A percentile compares a stretch with the other conserved stretches of the same genome.
These are phyloP conservation scores for Crotalus viridis DNA, from an alignment of 2,113 vertebrate genomes.

Conservation along the genomic window DNA sequence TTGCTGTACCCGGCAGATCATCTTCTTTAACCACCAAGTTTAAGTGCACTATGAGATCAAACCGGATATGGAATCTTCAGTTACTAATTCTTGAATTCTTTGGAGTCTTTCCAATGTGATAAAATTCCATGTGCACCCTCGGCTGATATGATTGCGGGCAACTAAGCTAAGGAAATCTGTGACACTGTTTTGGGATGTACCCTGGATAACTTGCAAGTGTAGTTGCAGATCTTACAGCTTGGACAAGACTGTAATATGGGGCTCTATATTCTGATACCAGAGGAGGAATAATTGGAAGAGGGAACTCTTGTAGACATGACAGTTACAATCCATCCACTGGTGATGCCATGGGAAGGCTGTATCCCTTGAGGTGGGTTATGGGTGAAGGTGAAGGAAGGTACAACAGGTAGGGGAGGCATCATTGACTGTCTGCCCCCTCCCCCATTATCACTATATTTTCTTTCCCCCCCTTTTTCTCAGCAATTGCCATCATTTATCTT, in stretches of 20 bases:
- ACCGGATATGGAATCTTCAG: background rate
- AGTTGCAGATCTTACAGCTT: background rate
- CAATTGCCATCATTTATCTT: background rate
- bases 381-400: background rate
- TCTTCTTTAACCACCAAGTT: background rate
- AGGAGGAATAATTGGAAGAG: background rate
- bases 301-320: background rate
- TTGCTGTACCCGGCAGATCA: background rate
- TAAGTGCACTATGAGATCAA: background rate
- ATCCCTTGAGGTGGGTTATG: background rate
- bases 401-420: background rate
- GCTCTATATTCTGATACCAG: background rate
- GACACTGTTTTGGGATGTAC: background rate
- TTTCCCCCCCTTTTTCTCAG: background rate
- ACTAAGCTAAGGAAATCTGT: background rate
- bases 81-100: background rate
- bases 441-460: background rate
- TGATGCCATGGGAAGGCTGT: background rate
- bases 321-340: background rate
- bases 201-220: background rate
- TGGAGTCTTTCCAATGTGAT: background rate
- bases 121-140: background rate
- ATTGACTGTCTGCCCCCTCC: background rate
- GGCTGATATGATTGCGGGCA: background rate
- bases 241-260: background rate